These are phyloP conservation scores for Yponomeuta sedellus DNA, from an alignment of 2,888 invertebrate genomes.

Conservation along the genomic window DNA sequence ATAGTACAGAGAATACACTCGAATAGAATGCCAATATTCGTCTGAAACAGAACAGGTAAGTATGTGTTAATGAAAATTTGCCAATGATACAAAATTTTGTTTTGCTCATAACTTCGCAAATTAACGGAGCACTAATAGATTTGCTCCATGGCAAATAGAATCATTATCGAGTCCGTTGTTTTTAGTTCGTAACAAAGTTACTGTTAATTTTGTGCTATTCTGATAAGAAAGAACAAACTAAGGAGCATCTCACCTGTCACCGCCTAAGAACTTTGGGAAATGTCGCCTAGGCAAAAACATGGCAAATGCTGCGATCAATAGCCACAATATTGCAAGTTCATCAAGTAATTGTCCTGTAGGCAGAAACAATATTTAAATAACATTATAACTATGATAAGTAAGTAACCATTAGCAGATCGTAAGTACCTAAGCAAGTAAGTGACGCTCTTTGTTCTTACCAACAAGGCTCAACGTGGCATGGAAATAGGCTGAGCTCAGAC, in stretches of 20 bases:
- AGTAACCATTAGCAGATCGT: background rate
- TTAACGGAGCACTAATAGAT: background rate
- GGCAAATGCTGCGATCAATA: constrained; percentile 85
- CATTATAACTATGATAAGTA: background rate
- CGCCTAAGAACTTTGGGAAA: constrained; percentile 80
- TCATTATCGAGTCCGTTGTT: background rate
- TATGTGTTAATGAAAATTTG: background rate
- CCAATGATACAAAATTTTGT: background rate
- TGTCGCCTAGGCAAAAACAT: constrained; percentile 84
- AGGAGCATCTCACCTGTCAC: constrained; percentile 73
- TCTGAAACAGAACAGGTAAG: constrained; percentile 53
- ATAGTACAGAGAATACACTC: constrained; percentile 75
- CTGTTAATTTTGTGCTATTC: too few relatives aligned
- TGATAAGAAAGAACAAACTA: background rate
- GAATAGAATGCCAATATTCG: constrained; percentile 79
- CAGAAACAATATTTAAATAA: constrained; percentile 17
- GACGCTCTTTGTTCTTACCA: constrained; percentile 50
- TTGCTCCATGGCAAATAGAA: background rate
- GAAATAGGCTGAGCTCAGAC: constrained; percentile 88
- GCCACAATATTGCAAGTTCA: constrained; percentile 89
- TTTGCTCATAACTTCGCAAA: background rate
- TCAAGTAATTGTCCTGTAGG: constrained; percentile 84
- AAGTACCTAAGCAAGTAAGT: background rate
- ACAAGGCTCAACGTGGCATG: constrained; percentile 89
- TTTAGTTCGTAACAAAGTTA: background rate